phyloP scores from a whole-genome alignment of 2,797 vertebrate genomes.

The Coracias cyanogaster region DNA sequence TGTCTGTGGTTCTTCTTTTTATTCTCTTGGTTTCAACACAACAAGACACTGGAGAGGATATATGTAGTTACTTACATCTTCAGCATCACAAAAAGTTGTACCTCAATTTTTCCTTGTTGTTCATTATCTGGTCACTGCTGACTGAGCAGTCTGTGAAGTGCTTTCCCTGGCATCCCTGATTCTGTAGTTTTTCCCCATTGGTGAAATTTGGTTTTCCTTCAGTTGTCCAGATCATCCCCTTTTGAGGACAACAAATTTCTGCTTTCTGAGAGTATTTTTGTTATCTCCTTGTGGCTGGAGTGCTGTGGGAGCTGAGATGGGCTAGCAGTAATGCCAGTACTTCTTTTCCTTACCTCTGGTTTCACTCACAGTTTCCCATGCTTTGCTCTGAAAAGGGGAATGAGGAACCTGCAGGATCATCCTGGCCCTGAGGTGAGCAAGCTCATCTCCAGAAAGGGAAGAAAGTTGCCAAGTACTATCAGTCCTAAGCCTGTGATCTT shows the following conservation, averaged over 20 bases:
- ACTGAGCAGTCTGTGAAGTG: not conserved
- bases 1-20: not conserved
- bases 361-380: not conserved
- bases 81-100: not conserved
- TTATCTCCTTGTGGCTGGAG: not conserved
- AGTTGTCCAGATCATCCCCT: not conserved
- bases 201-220: not conserved
- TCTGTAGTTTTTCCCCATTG: not conserved
- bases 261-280: not conserved
- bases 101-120: not conserved
- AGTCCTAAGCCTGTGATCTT: not conserved
- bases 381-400: not conserved
- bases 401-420: not conserved
- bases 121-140: not conserved
- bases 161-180: not conserved
- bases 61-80: not conserved
- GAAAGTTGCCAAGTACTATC: not conserved
- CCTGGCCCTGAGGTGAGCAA: not conserved
- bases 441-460: not conserved
- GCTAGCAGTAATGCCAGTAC: not conserved
- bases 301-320: not conserved
- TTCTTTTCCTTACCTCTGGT: not conserved
- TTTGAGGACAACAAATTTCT: not conserved
- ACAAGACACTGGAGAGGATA: not conserved
- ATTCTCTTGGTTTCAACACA: not conserved